Percentiles rank a stretch among this genome's conserved stretches.
Evolutionary conservation across 2,888 invertebrate species (phyloP).

Genomic region (Gymnoscelis rufifasciata): DNA sequence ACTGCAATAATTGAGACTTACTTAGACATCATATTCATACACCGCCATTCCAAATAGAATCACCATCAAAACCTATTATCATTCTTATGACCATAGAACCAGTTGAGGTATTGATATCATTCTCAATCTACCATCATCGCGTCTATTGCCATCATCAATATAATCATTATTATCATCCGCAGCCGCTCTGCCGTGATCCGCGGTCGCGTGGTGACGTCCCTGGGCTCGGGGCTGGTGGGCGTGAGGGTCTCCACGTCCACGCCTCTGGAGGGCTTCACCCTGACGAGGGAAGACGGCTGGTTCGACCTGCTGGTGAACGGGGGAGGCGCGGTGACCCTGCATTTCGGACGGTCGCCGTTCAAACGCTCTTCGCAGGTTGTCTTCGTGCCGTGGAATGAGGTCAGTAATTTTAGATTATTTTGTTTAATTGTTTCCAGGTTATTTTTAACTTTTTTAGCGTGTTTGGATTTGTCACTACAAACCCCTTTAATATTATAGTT

Average conservation of each 20-base stretch:
- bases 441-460: too few relatives aligned
- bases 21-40: too few relatives aligned
- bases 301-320: conserved; percentile 99
- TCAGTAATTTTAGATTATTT: too few relatives aligned
- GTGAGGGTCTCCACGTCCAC: conserved; percentile 96
- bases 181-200: conserved; percentile 98
- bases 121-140: too few relatives aligned
- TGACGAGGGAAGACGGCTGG: conserved; percentile 95
- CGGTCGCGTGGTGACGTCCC: conserved; percentile 93
- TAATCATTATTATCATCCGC: conserved; percentile 30
- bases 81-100: too few relatives aligned
- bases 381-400: conserved; percentile 98
- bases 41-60: too few relatives aligned
- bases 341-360: conserved; percentile 95
- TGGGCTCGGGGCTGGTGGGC: conserved; percentile 96
- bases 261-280: conserved; percentile 96
- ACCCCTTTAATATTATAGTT: too few relatives aligned
- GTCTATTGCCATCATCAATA: neutral
- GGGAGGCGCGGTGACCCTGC: conserved; percentile 97
- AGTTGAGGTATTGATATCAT: too few relatives aligned
- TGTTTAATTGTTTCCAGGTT: too few relatives aligned
- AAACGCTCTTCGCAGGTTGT: conserved; percentile 92
- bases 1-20: too few relatives aligned
- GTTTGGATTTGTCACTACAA: too few relatives aligned
- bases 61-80: too few relatives aligned